Conservation (phyloP, 2,888 invertebrate genomes). For the Malachius bipustulatus region DNA sequence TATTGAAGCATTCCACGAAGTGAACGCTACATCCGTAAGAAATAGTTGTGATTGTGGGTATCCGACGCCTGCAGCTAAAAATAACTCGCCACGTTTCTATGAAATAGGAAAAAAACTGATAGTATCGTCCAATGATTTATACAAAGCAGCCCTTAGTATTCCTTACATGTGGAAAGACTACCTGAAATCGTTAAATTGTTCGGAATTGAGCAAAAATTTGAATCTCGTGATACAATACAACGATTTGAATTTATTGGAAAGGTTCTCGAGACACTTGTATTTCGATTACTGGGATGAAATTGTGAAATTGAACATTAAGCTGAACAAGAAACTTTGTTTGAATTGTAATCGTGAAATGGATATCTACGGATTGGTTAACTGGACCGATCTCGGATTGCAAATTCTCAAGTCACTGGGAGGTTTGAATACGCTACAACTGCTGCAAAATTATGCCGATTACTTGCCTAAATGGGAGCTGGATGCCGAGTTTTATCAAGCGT, state of each 20-base stretch:
- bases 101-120: not conserved
- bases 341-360: not conserved
- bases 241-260: not conserved
- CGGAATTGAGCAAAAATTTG: not conserved
- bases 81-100: not conserved
- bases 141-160: not conserved
- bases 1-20: not conserved
- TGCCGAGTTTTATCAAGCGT: not conserved
- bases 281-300: not conserved
- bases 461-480: not conserved
- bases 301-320: not conserved
- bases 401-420: not conserved
- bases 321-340: not conserved
- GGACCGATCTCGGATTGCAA: conserved; percentile 1
- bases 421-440: not conserved
- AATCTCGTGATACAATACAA: not conserved
- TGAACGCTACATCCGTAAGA: not conserved
- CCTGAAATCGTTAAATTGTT: not conserved
- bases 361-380: not conserved
- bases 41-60: not conserved
- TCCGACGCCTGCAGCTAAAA: not conserved
- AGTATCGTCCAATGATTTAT: not conserved
- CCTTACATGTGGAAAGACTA: conserved; percentile 1
- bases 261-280: not conserved
- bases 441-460: not conserved